Evolutionary conservation across 2,888 invertebrate genomes (phyloP).

Genomic region (Clusia tigrina): DNA sequence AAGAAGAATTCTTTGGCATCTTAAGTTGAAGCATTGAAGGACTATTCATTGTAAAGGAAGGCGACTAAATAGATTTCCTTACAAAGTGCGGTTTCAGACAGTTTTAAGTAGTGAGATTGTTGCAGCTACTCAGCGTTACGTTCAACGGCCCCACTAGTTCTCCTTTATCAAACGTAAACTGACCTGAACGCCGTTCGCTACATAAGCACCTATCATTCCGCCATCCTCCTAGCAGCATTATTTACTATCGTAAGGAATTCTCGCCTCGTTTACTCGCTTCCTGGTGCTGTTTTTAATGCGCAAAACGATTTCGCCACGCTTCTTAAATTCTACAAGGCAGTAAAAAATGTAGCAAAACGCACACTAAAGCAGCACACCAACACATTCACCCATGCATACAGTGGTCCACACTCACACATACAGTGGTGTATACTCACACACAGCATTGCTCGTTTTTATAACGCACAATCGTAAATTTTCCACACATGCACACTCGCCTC

Average conservation of each 20-base stretch:
- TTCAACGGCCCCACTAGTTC: no score
- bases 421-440: neutral
- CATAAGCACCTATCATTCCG: no score
- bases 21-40: no score
- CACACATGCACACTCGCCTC: neutral
- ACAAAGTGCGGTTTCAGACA: no score
- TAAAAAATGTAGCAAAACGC: neutral
- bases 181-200: neutral
- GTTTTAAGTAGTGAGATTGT: no score
- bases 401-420: conserved; percentile 8
- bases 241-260: no score
- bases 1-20: no score
- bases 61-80: no score
- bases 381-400: neutral
- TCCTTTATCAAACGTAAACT: no score
- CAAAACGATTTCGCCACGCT: conserved; percentile 18
- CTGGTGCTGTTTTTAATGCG: conserved; percentile 6
- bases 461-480: conserved; percentile 2
- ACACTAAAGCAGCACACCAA: neutral
- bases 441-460: neutral
- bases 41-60: no score
- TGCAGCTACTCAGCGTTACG: no score
- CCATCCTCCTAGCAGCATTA: neutral
- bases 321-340: conserved; percentile 1
- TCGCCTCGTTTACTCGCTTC: neutral